Evolutionary conservation across 2,888 invertebrate species (phyloP).

Genomic region (Leucoptera coffeella): DNA sequence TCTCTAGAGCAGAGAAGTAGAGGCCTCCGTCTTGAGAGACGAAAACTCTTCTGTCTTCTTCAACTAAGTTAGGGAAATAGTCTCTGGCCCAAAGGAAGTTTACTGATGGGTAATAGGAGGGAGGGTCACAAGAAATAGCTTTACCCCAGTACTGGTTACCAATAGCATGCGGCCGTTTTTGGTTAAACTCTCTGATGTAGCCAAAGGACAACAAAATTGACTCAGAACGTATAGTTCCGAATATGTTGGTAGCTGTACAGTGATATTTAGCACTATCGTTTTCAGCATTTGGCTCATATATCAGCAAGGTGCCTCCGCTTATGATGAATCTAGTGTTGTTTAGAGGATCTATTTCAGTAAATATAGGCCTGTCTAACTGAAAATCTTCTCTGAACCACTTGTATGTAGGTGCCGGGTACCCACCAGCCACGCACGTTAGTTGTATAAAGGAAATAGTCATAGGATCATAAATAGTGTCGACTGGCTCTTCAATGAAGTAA

Average conservation of each 20-base stretch:
- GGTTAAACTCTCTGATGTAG: slow-evolving; percentile 83
- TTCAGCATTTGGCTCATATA: slow-evolving; percentile 75
- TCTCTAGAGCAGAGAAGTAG: slow-evolving; percentile 90
- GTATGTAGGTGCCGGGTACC: slow-evolving; percentile 85
- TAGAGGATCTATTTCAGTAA: slow-evolving; percentile 71
- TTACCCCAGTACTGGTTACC: slow-evolving; percentile 94
- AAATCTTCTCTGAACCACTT: slow-evolving; percentile 88
- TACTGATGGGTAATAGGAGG: slow-evolving; percentile 83
- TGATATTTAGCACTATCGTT: slow-evolving; percentile 85
- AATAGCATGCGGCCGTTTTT: slow-evolving; percentile 75
- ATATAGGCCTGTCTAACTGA: slow-evolving; percentile 68
- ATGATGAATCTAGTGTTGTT: slow-evolving; percentile 70
- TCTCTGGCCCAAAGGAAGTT: slow-evolving; percentile 90
- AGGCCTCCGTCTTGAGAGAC: slow-evolving; percentile 91
- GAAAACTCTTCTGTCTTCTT: slow-evolving; percentile 88
- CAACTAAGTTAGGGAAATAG: slow-evolving; percentile 86
- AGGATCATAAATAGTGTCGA: slow-evolving; percentile 76
- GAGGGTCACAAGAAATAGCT: slow-evolving; percentile 87
- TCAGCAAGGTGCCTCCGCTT: slow-evolving; percentile 87
- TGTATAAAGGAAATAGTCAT: slow-evolving; percentile 71
- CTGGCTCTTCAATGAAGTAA: slow-evolving; percentile 79
- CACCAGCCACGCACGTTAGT: slow-evolving; percentile 75
- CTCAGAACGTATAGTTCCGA: slow-evolving; percentile 83
- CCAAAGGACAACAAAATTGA: slow-evolving; percentile 86
- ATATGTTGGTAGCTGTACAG: slow-evolving; percentile 85